These are phyloP conservation scores for Fistularia commersonii DNA, from an alignment of 2,797 vertebrate species.

Conservation along the genomic window DNA sequence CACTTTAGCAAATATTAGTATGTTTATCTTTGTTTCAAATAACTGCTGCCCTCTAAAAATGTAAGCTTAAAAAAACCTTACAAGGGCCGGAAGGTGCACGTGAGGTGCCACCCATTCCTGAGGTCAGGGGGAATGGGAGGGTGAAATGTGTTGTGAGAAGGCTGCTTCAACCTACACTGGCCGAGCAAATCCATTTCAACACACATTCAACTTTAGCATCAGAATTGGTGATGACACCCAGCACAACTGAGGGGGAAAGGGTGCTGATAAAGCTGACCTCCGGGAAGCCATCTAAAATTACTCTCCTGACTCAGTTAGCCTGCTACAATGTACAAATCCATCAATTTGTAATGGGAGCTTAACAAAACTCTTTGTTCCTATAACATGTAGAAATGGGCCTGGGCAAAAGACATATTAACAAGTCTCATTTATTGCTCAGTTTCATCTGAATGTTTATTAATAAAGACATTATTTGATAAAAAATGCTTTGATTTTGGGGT, in stretches of 20 bases:
- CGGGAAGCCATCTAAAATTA: constrained; percentile 24
- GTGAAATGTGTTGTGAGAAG: constrained; percentile 20
- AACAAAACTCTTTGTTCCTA: constrained; percentile 9
- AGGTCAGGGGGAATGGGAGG: constrained; percentile 47
- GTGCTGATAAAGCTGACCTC: constrained; percentile 39
- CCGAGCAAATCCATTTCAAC: constrained; percentile 13
- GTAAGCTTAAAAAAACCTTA: constrained; percentile 38
- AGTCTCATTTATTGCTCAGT: no score
- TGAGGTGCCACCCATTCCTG: constrained; percentile 46
- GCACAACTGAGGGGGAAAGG: not conserved
- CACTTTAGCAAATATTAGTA: constrained; percentile 33
- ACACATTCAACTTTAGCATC: constrained; percentile 7
- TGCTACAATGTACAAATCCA: not conserved
- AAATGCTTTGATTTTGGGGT: no score
- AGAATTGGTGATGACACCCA: constrained; percentile 37
- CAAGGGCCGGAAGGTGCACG: constrained; percentile 47
- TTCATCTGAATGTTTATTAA: no score
- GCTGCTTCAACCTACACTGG: constrained; percentile 22
- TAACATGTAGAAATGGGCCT: constrained; percentile 12
- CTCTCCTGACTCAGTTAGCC: constrained; percentile 7
- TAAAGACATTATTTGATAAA: no score
- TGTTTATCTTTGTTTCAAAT: constrained; percentile 14
- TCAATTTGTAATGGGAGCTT: constrained; percentile 10
- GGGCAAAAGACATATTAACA: no score
- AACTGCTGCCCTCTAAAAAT: constrained; percentile 42